Base-by-base conservation (phyloP, 2,113 vertebrate species). In the Cinclus mexicanus region DNA sequence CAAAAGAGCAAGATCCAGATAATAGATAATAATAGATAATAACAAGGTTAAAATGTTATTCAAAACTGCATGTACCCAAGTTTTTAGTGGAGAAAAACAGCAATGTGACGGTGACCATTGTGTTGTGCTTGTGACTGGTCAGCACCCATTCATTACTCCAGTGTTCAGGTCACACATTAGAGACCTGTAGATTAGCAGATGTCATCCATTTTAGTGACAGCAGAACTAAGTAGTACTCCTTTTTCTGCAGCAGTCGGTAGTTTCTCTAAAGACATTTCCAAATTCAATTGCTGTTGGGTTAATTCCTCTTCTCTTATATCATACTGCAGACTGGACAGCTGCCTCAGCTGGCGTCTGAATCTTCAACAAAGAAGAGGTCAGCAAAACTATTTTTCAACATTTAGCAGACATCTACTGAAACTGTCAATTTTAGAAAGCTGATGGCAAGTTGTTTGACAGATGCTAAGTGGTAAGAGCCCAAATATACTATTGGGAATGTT, bases 381-480 rank as follows among this genome's bases (percentile, higher is more conserved):
- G 65, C 15, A 6, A 68, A 94, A 92, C 92, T 90, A 95, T 97
- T 97, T 96, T 97, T 96, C 95, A 97, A 52, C 77, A 6, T 96
- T 97, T 95, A 96, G 92, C 64, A 82, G 94, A 96, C 96, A 96
- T 96, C 72, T 87, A 96, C 95, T 96, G 95, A 95, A 97, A 94
- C 90, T 96, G 95, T 79, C 96, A 96, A 96, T 96, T 96, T 96
- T 84, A 87, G 80, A 89, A 95, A 94, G 93, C 88, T 92, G 96
- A 96, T 97, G 94, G 94, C 94, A 97, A 94, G 93, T 56, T 96
- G 93, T 89, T 84, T 97, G 96, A 97, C 96, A 96, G 94, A 97
- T 97, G 93, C 96, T 95, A 96, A 93, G 92, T 95, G 92, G 94
- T 95, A 95, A 97, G 69, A 97, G 93, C 80, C 86, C 88, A 92